Conservation (phyloP, 2,797 vertebrate species). For the Trichosurus vulpecula region DNA sequence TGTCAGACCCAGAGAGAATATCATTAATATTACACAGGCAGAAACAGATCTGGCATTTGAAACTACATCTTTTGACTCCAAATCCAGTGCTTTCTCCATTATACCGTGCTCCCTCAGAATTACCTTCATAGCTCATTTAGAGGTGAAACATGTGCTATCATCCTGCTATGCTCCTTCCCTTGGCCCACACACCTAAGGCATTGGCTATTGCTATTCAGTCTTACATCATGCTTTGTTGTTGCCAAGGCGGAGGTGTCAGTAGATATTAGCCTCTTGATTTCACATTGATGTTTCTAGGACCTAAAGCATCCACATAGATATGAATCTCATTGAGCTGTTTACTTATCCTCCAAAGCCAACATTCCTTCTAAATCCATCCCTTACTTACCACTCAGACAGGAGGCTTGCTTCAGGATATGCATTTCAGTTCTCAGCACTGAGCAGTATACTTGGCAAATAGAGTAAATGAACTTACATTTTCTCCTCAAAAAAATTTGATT, state of each 20-base stretch:
- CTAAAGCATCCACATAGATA: not conserved
- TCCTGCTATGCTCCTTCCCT: not conserved
- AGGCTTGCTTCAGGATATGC: not conserved
- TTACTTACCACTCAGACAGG: not conserved
- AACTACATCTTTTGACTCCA: not conserved
- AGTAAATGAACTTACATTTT: not conserved
- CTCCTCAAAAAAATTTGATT: slow-evolving; percentile 31
- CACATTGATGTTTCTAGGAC: not conserved
- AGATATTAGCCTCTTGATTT: not conserved
- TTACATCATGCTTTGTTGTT: not conserved
- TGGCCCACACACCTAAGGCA: not conserved
- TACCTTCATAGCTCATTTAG: not conserved
- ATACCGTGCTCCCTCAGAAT: not conserved
- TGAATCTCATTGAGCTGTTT: not conserved
- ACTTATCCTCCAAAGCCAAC: not conserved
- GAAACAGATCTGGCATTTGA: not conserved
- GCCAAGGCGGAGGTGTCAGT: not conserved
- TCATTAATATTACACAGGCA: not conserved
- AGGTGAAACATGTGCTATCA: not conserved
- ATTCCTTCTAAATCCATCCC: not conserved
- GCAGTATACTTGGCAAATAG: not conserved
- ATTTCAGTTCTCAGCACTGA: not conserved
- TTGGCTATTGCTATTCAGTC: not conserved
- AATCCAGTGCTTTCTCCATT: not conserved
- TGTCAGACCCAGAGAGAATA: not conserved